A percentile compares a stretch with the other conserved stretches of the same genome.
These are phyloP conservation scores for Cetonia aurata DNA, from an alignment of 2,888 invertebrate species.

Conservation along the genomic window DNA sequence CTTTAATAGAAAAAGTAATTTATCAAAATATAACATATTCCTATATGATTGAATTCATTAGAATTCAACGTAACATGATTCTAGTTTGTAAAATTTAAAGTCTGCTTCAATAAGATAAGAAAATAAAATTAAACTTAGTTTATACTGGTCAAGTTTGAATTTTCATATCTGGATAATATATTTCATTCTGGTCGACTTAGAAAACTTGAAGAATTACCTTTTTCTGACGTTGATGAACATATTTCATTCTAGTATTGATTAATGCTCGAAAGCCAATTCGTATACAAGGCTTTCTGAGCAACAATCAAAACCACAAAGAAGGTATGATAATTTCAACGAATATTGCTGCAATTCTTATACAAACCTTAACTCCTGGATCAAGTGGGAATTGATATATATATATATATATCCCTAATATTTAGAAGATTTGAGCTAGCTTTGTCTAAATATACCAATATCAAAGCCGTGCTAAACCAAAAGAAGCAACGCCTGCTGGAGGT, in stretches of 20 bases:
- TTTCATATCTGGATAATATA: too few relatives aligned
- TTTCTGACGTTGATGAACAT: constrained; percentile 1
- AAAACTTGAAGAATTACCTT: not conserved
- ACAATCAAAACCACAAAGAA: constrained; percentile 67
- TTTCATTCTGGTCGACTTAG: not conserved
- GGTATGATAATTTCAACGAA: not conserved
- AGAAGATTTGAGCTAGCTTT: constrained; percentile 12
- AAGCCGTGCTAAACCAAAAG: too few relatives aligned
- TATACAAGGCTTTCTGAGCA: constrained; percentile 68
- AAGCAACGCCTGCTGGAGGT: too few relatives aligned
- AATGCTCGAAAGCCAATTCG: constrained; percentile 66
- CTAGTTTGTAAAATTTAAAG: too few relatives aligned
- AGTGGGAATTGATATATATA: not conserved
- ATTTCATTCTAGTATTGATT: constrained; percentile 59
- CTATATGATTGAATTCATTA: too few relatives aligned
- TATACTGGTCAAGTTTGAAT: too few relatives aligned
- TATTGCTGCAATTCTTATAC: not conserved
- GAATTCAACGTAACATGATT: too few relatives aligned
- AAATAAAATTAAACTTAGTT: too few relatives aligned
- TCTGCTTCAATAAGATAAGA: too few relatives aligned
- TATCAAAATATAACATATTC: too few relatives aligned
- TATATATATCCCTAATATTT: too few relatives aligned
- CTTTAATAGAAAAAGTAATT: too few relatives aligned
- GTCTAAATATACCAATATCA: constrained; percentile 28
- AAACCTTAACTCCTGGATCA: not conserved